Base-by-base conservation (phyloP, 2,888 invertebrate species). In the Synanthedon vespiformis region DNA sequence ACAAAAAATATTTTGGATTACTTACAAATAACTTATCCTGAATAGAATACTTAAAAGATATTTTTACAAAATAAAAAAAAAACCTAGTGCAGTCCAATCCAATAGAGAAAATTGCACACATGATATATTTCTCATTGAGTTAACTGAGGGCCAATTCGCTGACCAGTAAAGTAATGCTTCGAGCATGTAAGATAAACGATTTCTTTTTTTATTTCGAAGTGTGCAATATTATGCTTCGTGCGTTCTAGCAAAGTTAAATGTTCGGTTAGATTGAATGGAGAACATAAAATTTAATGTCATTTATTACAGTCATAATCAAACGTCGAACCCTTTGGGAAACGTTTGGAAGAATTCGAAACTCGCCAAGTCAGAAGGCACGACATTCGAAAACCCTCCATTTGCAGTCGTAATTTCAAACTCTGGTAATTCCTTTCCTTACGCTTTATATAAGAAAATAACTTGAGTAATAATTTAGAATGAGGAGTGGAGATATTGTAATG, bases 351-450 rank as follows among this genome's bases (percentile, higher is more conserved):
- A 55, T 54, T 54, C 40, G 41, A 48, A 58, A 54, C 52, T 54
- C 51, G 52, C 51, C 48, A 53, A 53, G 54, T 55, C 48, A 40
- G 44, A 44, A 50, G 51, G 44, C 47, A 51, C 22, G 40, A 44
- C 49, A 51, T 54, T 55, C 52, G 57, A 54, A 58, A 54, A 58
- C 54, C 48, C 50, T 49, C 14, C 49, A 44, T 34, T 10, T 6
- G 8, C 51, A 54, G 53, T 56, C 57, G 58, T 63, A 62, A 61
- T 55, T 59, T 59, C 56, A 51, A 57, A 59, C 54, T 55, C 57
- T 57, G 60, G 59, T 62, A 53, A 57, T 47, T 44, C 53, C 54
- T 57, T 64, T 62, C 56, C 57, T 52, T 54, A 54, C 53, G 53
- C 59, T 61, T 58, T 57, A 60, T 56, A 48, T 51, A 60, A 50